Evolutionary conservation across 2,888 invertebrate species (phyloP).

Genomic region (Megamerina dolium): DNA sequence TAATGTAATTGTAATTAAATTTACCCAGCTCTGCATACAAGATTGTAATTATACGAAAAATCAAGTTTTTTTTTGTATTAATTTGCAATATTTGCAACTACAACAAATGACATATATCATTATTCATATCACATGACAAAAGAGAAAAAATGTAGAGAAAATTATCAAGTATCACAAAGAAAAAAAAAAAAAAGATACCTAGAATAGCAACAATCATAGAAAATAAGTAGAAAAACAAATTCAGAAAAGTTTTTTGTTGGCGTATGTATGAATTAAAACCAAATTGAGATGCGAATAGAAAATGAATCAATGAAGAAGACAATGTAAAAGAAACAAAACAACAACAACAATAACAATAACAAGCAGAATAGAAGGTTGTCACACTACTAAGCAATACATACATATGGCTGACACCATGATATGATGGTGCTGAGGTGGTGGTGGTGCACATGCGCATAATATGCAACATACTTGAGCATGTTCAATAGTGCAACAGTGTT

Average conservation of each 20-base stretch:
- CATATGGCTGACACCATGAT: too few species aligned
- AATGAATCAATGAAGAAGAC: conserved; percentile 4
- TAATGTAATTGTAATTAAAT: too few species aligned
- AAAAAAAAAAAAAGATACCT: conserved; percentile 1
- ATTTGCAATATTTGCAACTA: too few species aligned
- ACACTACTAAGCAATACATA: too few species aligned
- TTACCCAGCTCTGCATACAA: too few species aligned
- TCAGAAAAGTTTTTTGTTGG: conserved; percentile 8
- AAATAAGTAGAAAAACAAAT: conserved; percentile 9
- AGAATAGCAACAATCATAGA: too few species aligned
- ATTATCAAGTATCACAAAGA: background rate
- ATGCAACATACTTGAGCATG: background rate
- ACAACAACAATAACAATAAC: conserved; percentile 5
- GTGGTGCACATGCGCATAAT: conserved; percentile 25
- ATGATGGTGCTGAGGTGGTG: too few species aligned
- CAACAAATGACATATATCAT: too few species aligned
- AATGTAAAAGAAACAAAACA: conserved; percentile 3
- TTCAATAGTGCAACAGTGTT: background rate
- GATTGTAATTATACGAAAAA: too few species aligned
- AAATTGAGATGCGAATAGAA: conserved; percentile 3
- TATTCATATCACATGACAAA: too few species aligned
- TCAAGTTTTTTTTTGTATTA: too few species aligned
- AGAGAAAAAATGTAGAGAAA: too few species aligned
- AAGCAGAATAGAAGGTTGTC: conserved; percentile 29
- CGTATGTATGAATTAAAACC: conserved; percentile 11